Evolutionary conservation across 1,140 invertebrate genomes (phyloP).

Genomic region (Aphidius ervi): DNA sequence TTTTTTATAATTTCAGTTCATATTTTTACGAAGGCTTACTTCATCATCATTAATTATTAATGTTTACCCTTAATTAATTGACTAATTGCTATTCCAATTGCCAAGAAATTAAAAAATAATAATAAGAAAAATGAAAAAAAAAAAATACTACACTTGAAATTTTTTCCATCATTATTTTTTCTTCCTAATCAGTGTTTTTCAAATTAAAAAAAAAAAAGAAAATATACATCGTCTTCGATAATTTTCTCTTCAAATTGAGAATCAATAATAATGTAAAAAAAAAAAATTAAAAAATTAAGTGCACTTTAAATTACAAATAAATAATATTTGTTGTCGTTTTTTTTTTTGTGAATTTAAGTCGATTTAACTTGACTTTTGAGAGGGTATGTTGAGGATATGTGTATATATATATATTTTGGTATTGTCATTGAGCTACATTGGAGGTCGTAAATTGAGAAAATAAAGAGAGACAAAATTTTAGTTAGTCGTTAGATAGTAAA

Average conservation of each 20-base stretch:
- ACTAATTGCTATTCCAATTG: constrained; percentile 51
- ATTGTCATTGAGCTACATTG: constrained; percentile 17
- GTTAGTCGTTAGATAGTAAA: constrained; percentile 1
- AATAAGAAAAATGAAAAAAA: constrained; percentile 7
- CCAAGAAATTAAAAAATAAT: constrained; percentile 7
- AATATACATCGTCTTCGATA: too few relatives aligned
- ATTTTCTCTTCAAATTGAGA: too few relatives aligned
- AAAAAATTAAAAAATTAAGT: too few relatives aligned
- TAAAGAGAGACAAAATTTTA: constrained; percentile 2
- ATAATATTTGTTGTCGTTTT: not conserved
- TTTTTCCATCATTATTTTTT: constrained; percentile 11
- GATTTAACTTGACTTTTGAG: not conserved
- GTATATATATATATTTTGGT: constrained; percentile 9
- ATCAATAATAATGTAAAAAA: too few relatives aligned
- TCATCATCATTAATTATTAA: constrained; percentile 48
- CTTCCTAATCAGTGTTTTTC: constrained; percentile 10
- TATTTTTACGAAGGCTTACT: not conserved
- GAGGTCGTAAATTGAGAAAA: constrained; percentile 14
- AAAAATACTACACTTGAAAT: not conserved
- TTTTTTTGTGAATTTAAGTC: not conserved
- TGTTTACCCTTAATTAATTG: constrained; percentile 52
- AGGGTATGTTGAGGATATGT: not conserved
- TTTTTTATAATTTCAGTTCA: constrained; percentile 5
- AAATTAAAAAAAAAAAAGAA: not conserved
- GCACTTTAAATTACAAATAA: too few relatives aligned